Base-by-base conservation (phyloP, 2,888 invertebrate genomes). In the Epinotia ramella region DNA sequence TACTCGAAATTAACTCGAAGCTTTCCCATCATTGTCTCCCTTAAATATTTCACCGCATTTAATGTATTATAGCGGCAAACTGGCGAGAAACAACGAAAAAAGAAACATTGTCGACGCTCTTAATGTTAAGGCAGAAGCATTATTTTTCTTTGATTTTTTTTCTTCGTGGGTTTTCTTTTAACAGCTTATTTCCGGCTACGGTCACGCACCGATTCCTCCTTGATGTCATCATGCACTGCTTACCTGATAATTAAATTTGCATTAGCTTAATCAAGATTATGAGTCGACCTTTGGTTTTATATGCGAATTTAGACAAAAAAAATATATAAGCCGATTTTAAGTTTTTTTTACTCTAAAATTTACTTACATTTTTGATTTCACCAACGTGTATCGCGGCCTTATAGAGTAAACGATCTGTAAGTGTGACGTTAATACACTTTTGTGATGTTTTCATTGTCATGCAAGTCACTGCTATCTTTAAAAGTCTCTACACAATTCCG, bases 221-320 rank as follows among this genome's bases (percentile, higher is more conserved):
- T 73, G 16, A 68, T 57, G 68, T 68, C 73, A 40, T 73, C 73
- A 73, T 68, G 73, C 68, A 62, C 73, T 73, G 68, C 73, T 73
- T 68, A 59, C 73, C 56, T 40, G 67, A 68, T 73, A 68, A 68
- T 73, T 73, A 68, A 63, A 73, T 62, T 63, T 73, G 28, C 67
- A 63, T 73, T 68, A 73, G 40, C 28, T 66, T 62, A 63, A 63
- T 73, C 67, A 73, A 68, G 73, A 73, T 67, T 44, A 11, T 62
- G 12, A 4, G 28, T 33, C 44, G 5, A 13, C n/a, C 24, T 60
- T n/a, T 49, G 9, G 40, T 69, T 69, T 69, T 46, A 16, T 69
- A 60, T 46, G 59, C 44, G 12, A 46, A 69, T 69, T 59, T 20
- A 18, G 56, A 16, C 5, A 33, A 33, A 18, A 56, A 16, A 56